phyloP scores from a whole-genome alignment of 2,888 invertebrate species.

The Cerastoderma edule region DNA sequence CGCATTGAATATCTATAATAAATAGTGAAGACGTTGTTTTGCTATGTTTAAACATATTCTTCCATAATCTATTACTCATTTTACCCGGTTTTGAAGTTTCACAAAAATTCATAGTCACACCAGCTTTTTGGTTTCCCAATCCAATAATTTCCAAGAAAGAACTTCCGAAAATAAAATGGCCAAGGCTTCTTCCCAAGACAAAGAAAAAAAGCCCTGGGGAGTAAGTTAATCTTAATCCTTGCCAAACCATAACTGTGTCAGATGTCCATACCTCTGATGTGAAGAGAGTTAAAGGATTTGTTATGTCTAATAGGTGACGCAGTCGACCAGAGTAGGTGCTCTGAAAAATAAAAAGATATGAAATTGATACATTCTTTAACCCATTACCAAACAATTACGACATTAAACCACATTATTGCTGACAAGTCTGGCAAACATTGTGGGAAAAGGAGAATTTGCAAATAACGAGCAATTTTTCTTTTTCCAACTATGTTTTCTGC shows the following conservation, averaged over 20 bases:
- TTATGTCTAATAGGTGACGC: constrained; percentile 84
- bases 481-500: neutral
- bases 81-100: neutral
- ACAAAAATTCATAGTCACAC: neutral
- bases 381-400: neutral
- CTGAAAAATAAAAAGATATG: constrained; percentile 65
- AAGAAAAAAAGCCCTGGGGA: neutral
- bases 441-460: neutral
- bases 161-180: neutral
- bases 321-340: constrained; percentile 83
- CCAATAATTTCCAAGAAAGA: neutral
- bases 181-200: neutral
- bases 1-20: too few relatives aligned
- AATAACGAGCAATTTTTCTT: neutral
- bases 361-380: too few relatives aligned
- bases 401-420: neutral
- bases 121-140: neutral
- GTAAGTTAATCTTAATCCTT: neutral
- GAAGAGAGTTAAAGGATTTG: constrained; percentile 84
- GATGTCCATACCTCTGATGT: constrained; percentile 80
- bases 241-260: neutral
- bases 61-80: too few relatives aligned
- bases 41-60: too few relatives aligned
- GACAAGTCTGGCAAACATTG: neutral
- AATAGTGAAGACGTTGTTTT: too few relatives aligned